These are phyloP conservation scores for Hepsetus odoe DNA, from an alignment of 2,113 vertebrate genomes.

Conservation along the genomic window DNA sequence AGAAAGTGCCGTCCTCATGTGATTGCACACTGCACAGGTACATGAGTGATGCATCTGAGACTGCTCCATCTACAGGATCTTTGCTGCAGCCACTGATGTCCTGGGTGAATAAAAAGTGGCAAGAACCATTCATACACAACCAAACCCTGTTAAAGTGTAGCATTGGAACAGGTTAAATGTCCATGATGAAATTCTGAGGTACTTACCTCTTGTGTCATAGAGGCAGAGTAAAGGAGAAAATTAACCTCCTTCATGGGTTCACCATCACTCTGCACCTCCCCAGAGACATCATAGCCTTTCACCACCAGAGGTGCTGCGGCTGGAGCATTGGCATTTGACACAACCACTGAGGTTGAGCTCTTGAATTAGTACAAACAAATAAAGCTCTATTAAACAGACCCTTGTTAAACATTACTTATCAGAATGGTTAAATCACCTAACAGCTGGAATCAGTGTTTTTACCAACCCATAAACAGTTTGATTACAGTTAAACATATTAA, in stretches of 20 bases:
- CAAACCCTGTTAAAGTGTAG: background rate
- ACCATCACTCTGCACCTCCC: slow-evolving; percentile 93
- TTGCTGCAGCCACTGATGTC: slow-evolving; percentile 85
- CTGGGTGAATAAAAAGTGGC: slow-evolving; percentile 58
- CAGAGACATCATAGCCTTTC: slow-evolving; percentile 92
- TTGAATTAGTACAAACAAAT: slow-evolving; percentile 60
- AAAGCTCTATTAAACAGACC: background rate
- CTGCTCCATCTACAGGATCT: slow-evolving; percentile 85
- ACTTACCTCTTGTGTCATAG: slow-evolving; percentile 83
- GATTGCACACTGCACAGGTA: slow-evolving; percentile 90
- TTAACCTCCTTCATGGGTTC: slow-evolving; percentile 98
- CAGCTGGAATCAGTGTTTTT: too few relatives aligned
- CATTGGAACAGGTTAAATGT: background rate
- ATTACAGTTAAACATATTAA: too few relatives aligned
- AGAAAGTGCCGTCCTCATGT: slow-evolving; percentile 88
- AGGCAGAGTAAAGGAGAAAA: slow-evolving; percentile 92
- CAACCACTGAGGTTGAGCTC: slow-evolving; percentile 84
- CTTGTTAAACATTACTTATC: background rate
- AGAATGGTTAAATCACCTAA: background rate
- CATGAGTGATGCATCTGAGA: slow-evolving; percentile 75
- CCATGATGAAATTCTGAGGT: background rate
- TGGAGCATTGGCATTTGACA: slow-evolving; percentile 86
- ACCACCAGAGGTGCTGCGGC: slow-evolving; percentile 84
- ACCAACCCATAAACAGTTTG: too few relatives aligned
- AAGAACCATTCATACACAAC: background rate